phyloP scores from a whole-genome alignment of 2,113 vertebrate species.

The Pseudopodoces humilis region DNA sequence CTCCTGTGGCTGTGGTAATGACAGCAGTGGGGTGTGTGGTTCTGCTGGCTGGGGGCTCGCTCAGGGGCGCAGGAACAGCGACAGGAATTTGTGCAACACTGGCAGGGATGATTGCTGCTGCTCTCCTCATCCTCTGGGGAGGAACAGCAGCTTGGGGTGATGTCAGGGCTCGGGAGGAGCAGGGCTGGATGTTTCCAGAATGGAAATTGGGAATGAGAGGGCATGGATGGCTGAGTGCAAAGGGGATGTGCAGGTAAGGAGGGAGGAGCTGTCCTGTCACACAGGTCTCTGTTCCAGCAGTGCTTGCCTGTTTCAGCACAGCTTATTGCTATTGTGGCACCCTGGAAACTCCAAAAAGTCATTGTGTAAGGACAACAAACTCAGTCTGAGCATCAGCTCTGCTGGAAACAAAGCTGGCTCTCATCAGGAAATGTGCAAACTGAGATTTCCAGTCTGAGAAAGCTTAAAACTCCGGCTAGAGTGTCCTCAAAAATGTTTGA shows the following conservation, averaged over 20 bases:
- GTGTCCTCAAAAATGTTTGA: background rate
- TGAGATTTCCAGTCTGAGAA: background rate
- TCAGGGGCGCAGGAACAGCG: background rate
- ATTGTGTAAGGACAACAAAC: background rate
- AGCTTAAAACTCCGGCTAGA: background rate
- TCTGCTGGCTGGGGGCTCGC: background rate
- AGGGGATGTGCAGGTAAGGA: background rate
- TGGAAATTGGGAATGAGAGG: background rate
- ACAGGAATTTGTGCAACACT: background rate
- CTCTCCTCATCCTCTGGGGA: too few relatives aligned
- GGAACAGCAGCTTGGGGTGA: background rate
- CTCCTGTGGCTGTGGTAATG: background rate
- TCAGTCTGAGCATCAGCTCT: background rate
- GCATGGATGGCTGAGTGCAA: too few relatives aligned
- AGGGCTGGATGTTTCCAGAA: background rate
- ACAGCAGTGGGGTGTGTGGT: background rate
- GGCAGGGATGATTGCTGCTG: background rate
- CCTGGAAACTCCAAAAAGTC: background rate
- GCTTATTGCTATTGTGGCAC: fast-evolving
- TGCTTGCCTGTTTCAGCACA: background rate
- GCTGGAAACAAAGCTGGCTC: background rate
- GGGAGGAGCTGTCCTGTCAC: too few relatives aligned
- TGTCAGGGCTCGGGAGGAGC: background rate
- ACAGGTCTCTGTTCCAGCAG: background rate
- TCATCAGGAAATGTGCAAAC: background rate